Evolutionary conservation across 2,797 vertebrate species (phyloP).

Genomic region (Pygocentrus nattereri): DNA sequence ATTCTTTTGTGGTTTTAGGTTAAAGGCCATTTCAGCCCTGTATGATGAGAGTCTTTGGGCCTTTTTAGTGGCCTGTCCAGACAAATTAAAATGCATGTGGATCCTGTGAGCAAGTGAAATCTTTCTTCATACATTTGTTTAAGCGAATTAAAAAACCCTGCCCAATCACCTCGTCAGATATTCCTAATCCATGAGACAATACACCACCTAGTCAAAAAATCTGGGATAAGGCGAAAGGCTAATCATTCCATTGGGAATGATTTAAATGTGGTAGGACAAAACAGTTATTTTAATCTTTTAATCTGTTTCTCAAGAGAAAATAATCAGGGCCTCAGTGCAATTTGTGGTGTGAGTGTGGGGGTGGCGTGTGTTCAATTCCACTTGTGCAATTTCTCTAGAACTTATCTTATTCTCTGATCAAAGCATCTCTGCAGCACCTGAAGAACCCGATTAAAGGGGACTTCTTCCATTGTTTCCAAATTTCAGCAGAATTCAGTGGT

Average conservation of each 20-base stretch:
- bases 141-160: conserved; percentile 36
- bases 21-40: too few relatives aligned
- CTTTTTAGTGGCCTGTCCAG: not conserved
- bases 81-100: not conserved
- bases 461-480: too few relatives aligned
- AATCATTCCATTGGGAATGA: conserved; percentile 22
- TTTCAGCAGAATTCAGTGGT: too few relatives aligned
- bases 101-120: conserved; percentile 33
- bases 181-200: conserved; percentile 36
- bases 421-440: not conserved
- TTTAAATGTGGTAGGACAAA: conserved; percentile 29
- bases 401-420: not conserved
- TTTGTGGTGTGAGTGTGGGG: conserved; percentile 4
- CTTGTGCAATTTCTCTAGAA: not conserved
- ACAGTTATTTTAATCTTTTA: conserved; percentile 22
- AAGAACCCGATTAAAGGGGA: too few relatives aligned
- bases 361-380: not conserved
- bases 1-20: too few relatives aligned
- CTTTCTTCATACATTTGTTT: conserved; percentile 43
- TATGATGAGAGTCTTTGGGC: not conserved
- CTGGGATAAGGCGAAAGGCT: conserved; percentile 18
- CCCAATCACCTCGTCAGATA: conserved; percentile 13
- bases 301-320: conserved; percentile 24
- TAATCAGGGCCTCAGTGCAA: not conserved
- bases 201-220: conserved; percentile 17